Evolutionary conservation across 2,888 invertebrate genomes (phyloP), one percentile per base, ranked within the genome.

Genomic region (Acanthosepion pharaonis): DNA sequence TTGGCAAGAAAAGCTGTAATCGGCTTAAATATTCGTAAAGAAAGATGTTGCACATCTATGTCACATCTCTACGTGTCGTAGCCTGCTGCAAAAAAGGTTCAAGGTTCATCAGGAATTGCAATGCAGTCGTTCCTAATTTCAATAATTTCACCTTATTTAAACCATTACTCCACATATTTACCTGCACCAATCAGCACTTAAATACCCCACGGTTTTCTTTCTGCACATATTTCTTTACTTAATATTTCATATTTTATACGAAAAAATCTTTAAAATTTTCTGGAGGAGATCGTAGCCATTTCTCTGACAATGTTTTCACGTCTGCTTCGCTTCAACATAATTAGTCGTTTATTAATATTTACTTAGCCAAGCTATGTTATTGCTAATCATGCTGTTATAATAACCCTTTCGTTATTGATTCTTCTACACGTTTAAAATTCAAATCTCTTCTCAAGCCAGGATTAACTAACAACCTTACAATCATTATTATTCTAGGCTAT

Each of bases 11-110:
- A 59, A 6, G 20, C 23, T 23, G 20, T 59, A 59, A 6, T 59
- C 20, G 59, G 59, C 23, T 59, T 20, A 59, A 23, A 59, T 59
- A 20, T 59, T 3, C 4, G 23, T 59, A 20, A 20, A 59, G 23
- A n/a, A 78, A 78, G 33, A 78, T 78, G 78, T 78, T 78, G 15
- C n/a, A 15, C n/a, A 78, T 78, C 15, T 78, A n/a, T 78, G n/a
- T n/a, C n/a, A n/a, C 78, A n/a, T n/a, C n/a, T 78, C 78, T 78
- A 78, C 78, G 78, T 78, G 78, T 78, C 78, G 78, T n/a, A 78
- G 15, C 78, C n/a, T 78, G 78, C 78, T 78, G 78, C 78, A 78
- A n/a, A 78, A 33, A 78, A 78, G 78, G 78, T 78, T 78, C 78
- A 78, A 78, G n/a, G 78, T 78, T 78, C 78, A n/a, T 33, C n/a